A percentile compares a stretch with the other conserved stretches of the same genome.
phyloP scores from a whole-genome alignment of 1,140 invertebrate species.

The Heliconius congener region DNA sequence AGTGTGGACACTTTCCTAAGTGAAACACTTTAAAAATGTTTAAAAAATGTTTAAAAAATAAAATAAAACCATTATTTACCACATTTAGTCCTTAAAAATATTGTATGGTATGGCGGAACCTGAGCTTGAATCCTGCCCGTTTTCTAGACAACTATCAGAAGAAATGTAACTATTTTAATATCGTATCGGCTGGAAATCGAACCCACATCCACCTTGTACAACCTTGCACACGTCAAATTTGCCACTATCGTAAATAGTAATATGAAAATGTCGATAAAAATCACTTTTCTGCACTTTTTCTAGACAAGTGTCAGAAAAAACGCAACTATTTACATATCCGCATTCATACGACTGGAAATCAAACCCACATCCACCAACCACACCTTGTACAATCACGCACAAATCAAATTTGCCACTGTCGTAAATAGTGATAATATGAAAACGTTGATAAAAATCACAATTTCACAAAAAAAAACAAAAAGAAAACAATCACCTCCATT shows the following conservation, averaged over 20 bases:
- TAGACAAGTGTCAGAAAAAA: background rate
- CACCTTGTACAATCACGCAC: background rate
- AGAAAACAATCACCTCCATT: slow-evolving; percentile 2
- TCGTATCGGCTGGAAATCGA: background rate
- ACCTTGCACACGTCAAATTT: background rate
- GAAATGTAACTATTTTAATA: background rate
- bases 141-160: background rate
- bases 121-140: background rate
- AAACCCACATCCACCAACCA: background rate
- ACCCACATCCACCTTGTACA: background rate
- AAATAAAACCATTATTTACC: too few relatives aligned
- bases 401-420: too few relatives aligned
- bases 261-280: background rate
- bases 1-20: too few relatives aligned
- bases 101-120: background rate
- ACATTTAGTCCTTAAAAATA: too few relatives aligned
- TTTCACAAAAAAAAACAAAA: background rate
- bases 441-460: background rate
- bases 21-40: too few relatives aligned
- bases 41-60: too few relatives aligned
- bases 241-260: background rate
- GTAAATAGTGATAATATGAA: background rate
- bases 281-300: background rate
- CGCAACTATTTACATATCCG: background rate
- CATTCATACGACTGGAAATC: background rate